phyloP scores from a whole-genome alignment of 1,140 invertebrate species.

The Agrypnia vestita region DNA sequence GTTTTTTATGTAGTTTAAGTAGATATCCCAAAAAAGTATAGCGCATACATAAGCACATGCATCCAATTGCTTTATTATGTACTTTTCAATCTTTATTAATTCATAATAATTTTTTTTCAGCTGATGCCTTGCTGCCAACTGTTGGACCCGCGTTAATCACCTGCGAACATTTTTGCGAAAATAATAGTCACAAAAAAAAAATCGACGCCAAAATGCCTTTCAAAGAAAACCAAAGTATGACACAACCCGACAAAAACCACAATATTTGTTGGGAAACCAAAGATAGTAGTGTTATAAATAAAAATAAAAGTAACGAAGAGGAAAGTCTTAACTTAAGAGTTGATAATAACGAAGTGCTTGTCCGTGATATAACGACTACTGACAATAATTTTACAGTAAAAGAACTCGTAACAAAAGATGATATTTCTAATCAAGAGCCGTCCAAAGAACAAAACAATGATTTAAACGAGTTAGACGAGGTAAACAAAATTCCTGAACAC shows the following conservation, averaged over 20 bases:
- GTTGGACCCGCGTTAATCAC: conserved; percentile 11
- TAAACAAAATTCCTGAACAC: conserved; percentile 50
- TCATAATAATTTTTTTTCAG: conserved; percentile 30
- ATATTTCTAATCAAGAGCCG: conserved; percentile 4
- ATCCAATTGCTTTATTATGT: too few species aligned
- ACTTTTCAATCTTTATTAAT: too few species aligned
- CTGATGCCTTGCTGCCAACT: conserved; percentile 14
- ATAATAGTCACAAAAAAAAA: not conserved
- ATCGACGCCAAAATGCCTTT: conserved; percentile 6
- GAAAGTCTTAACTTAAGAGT: not conserved
- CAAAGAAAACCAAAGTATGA: not conserved
- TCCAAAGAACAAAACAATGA: conserved; percentile 37
- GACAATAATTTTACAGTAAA: conserved; percentile 34
- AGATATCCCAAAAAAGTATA: too few species aligned
- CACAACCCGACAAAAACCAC: conserved; percentile 55
- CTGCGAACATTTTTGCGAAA: not conserved
- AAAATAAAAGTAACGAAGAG: conserved; percentile 7
- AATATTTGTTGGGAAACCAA: conserved; percentile 51
- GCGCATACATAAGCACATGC: too few species aligned
- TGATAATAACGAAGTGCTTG: not conserved
- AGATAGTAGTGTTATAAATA: conserved; percentile 6
- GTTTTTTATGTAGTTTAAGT: too few species aligned
- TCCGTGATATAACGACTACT: not conserved
- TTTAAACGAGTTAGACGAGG: conserved; percentile 26
- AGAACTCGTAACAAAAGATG: conserved; percentile 19